Conservation (phyloP, 2,797 vertebrate genomes). For the Sebastes jordani region DNA sequence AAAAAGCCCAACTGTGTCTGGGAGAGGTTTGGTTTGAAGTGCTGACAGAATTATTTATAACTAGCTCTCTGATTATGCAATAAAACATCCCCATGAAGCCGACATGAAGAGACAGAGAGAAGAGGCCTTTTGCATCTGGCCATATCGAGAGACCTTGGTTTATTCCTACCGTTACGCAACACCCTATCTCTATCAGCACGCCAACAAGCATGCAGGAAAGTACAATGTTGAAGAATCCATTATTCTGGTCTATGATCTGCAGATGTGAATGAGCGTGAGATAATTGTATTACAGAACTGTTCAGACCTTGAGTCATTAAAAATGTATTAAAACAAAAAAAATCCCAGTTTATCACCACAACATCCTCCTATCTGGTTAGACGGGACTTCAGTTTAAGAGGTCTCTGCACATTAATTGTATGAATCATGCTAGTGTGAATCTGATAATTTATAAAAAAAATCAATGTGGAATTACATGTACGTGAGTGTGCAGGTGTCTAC, state of each 20-base stretch:
- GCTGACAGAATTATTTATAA: constrained; percentile 61
- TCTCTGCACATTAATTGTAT: no score
- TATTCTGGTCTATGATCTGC: neutral
- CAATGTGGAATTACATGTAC: no score
- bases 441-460: no score
- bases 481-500: no score
- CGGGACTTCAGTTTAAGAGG: neutral
- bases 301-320: neutral
- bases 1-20: constrained; percentile 4
- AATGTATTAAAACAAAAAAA: neutral
- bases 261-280: neutral
- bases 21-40: constrained; percentile 21
- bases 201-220: constrained; percentile 1
- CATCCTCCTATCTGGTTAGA: neutral
- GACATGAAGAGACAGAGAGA: constrained; percentile 57
- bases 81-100: constrained; percentile 37
- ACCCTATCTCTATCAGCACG: neutral
- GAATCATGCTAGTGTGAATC: no score
- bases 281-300: neutral
- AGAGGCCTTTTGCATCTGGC: constrained; percentile 49
- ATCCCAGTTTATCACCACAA: neutral
- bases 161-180: constrained; percentile 47
- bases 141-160: constrained; percentile 38
- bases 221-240: neutral
- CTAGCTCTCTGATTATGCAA: constrained; percentile 60